A percentile compares a stretch with the other conserved stretches of the same genome.
phyloP scores from a whole-genome alignment of 92 coral and sea anemone genomes.

The Metridium senile region DNA sequence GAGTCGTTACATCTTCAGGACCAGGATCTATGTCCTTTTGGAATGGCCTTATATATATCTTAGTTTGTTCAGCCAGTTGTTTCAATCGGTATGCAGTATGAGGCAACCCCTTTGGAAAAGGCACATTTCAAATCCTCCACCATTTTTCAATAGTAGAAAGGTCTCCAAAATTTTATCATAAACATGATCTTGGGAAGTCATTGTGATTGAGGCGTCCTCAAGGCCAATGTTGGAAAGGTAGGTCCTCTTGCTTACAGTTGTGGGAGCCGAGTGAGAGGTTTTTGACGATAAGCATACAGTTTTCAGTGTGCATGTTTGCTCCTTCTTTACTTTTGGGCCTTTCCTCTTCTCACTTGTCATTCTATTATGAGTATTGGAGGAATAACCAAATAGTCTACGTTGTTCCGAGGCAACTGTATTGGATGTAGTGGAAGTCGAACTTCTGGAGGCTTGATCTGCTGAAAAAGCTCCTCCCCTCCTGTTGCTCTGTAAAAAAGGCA shows the following conservation, averaged over 20 bases:
- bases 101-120: constrained; percentile 55
- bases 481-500: too few relatives aligned
- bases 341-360: too few relatives aligned
- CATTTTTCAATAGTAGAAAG: constrained; percentile 34
- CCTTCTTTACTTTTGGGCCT: constrained; percentile 27
- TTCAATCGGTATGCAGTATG: constrained; percentile 42
- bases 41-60: constrained; percentile 44
- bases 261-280: constrained; percentile 36
- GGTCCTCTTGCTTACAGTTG: constrained; percentile 48
- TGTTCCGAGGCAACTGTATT: constrained; percentile 35
- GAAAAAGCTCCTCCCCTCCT: too few relatives aligned
- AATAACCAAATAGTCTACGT: constrained; percentile 28
- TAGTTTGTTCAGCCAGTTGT: constrained; percentile 47
- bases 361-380: too few relatives aligned
- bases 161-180: constrained; percentile 30
- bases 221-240: constrained; percentile 41
- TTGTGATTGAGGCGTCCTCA: constrained; percentile 33
- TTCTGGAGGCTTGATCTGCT: constrained; percentile 32
- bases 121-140: constrained; percentile 54
- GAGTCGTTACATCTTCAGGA: constrained; percentile 21
- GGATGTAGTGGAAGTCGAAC: not conserved
- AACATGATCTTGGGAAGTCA: constrained; percentile 31
- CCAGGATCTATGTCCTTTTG: constrained; percentile 45
- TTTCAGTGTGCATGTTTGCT: constrained; percentile 38
- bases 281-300: constrained; percentile 50